A percentile compares a stretch with the other conserved stretches of the same genome.
Conservation (phyloP, 2,888 invertebrate genomes). For the Rhyacophila evoluta region DNA sequence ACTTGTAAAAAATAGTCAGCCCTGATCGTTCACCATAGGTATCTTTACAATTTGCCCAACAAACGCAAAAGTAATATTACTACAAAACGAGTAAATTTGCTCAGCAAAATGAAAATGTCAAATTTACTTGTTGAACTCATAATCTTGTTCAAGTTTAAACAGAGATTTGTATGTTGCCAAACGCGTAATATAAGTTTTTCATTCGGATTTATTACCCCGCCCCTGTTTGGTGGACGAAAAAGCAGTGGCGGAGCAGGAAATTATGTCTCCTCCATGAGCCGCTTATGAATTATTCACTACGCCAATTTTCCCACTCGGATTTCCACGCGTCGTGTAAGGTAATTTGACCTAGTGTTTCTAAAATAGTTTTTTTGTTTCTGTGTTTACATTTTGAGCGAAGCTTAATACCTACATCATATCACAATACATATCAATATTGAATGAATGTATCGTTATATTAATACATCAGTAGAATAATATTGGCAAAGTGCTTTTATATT, state of each 20-base stretch:
- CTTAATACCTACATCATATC: no score
- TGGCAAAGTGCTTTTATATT: no score
- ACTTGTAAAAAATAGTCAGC: background rate
- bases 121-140: constrained; percentile 55
- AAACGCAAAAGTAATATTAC: constrained; percentile 38
- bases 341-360: constrained; percentile 28
- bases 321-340: constrained; percentile 38
- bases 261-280: constrained; percentile 29
- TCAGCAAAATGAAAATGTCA: constrained; percentile 54
- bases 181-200: constrained; percentile 52
- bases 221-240: constrained; percentile 5
- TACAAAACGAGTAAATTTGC: constrained; percentile 46
- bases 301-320: constrained; percentile 42
- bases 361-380: background rate
- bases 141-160: constrained; percentile 54
- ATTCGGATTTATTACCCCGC: constrained; percentile 48
- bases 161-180: constrained; percentile 53
- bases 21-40: background rate
- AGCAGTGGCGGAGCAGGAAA: constrained; percentile 28
- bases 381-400: no score
- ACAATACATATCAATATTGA: no score
- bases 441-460: no score
- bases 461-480: no score
- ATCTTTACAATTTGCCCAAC: background rate
- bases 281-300: constrained; percentile 48